Evolutionary conservation across 2,888 invertebrate species (phyloP).

Genomic region (Xanthia icteritia): DNA sequence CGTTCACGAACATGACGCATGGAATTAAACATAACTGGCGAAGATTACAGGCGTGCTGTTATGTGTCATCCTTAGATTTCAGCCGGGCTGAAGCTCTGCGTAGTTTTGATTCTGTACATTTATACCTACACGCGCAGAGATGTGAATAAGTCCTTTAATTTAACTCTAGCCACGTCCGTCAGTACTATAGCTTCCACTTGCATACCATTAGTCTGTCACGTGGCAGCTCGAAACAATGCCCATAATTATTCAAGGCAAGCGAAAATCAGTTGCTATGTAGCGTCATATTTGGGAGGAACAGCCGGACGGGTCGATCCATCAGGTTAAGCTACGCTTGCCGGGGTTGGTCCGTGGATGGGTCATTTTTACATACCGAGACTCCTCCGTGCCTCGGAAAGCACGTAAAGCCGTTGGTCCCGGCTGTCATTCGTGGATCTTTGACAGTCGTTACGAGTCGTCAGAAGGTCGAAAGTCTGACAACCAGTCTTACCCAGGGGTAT

Average conservation of each 20-base stretch:
- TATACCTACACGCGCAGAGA: neutral
- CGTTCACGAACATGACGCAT: too few species aligned
- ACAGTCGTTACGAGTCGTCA: too few species aligned
- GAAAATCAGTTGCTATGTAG: neutral
- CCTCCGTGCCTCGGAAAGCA: too few species aligned
- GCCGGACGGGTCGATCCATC: too few species aligned
- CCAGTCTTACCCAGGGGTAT: too few species aligned
- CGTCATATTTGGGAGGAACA: too few species aligned
- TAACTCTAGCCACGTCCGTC: neutral
- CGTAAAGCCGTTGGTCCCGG: too few species aligned
- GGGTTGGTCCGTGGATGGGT: too few species aligned
- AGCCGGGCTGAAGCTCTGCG: neutral
- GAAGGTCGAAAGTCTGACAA: too few species aligned
- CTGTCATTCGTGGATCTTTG: too few species aligned
- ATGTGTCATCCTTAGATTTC: neutral
- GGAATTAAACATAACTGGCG: neutral
- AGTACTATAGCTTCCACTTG: neutral
- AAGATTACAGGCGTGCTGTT: neutral
- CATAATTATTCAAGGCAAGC: neutral
- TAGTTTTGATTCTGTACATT: neutral
- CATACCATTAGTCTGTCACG: neutral
- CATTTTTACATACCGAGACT: too few species aligned
- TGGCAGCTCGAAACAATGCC: neutral
- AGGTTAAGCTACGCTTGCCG: too few species aligned
- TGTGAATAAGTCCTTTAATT: slow-evolving; percentile 1